These are phyloP conservation scores for Mesochorus sp. DNA, from an alignment of 2,888 invertebrate genomes.

Conservation along the genomic window DNA sequence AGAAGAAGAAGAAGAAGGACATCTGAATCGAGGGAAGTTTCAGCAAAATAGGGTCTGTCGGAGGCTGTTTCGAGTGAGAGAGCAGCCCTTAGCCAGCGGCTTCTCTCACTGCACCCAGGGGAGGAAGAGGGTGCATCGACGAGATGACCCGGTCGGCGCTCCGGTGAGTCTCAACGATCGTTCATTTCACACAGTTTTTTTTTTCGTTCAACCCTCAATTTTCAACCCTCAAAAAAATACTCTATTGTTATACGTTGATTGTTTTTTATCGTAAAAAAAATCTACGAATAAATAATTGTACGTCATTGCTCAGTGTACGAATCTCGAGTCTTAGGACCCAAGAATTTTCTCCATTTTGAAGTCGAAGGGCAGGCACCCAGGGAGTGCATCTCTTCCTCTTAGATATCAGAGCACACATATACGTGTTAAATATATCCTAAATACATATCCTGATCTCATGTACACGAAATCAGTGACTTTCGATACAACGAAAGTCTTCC, in stretches of 20 bases:
- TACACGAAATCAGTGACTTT: slow-evolving; percentile 36
- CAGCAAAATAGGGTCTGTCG: slow-evolving; percentile 42
- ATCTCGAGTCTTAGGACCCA: too few species aligned
- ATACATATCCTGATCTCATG: slow-evolving; percentile 8
- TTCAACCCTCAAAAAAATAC: too few species aligned
- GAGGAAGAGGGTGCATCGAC: slow-evolving; percentile 69
- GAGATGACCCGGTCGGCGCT: slow-evolving; percentile 80
- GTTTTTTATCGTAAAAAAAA: not conserved
- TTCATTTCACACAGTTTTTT: slow-evolving; percentile 10
- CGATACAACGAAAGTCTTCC: slow-evolving; percentile 50
- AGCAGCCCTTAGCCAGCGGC: slow-evolving; percentile 47
- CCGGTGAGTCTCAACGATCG: slow-evolving; percentile 75
- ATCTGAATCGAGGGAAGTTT: slow-evolving; percentile 15
- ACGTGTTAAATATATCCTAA: not conserved
- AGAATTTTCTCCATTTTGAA: too few species aligned
- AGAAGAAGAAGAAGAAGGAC: slow-evolving; percentile 13
- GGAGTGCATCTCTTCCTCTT: not conserved
- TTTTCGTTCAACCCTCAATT: not conserved
- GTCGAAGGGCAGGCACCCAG: too few species aligned
- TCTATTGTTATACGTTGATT: not conserved
- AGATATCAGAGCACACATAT: slow-evolving; percentile 1
- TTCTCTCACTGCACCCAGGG: slow-evolving; percentile 62
- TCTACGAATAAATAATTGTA: too few species aligned
- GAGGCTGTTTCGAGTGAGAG: slow-evolving; percentile 33
- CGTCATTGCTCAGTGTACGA: not conserved